A percentile compares a stretch with the other conserved stretches of the same genome.
Evolutionary conservation across 2,888 invertebrate species (phyloP).

Genomic region (Papilio demoleus): DNA sequence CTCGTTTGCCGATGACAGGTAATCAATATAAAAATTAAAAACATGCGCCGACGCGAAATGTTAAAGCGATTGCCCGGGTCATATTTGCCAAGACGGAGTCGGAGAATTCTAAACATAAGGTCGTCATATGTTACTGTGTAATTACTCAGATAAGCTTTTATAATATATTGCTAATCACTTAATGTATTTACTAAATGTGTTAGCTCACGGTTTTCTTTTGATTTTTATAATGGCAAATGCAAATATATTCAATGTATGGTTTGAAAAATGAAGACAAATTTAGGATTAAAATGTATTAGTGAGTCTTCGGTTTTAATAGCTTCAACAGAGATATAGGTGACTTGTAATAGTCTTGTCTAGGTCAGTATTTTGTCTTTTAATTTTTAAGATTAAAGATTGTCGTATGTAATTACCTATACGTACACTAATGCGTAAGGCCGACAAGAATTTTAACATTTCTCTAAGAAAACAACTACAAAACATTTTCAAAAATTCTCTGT

Average conservation of each 20-base stretch:
- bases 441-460: background rate
- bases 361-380: background rate
- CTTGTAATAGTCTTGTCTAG: background rate
- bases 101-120: conserved; percentile 36
- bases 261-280: conserved; percentile 10
- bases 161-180: conserved; percentile 33
- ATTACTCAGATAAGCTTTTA: conserved; percentile 39
- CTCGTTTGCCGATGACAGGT: conserved; percentile 37
- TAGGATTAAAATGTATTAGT: conserved; percentile 8
- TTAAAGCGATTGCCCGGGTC: conserved; percentile 37
- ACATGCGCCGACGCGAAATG: conserved; percentile 36
- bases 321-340: background rate
- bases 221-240: conserved; percentile 15
- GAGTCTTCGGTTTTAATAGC: background rate
- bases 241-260: conserved; percentile 17
- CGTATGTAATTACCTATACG: background rate
- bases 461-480: too few species aligned
- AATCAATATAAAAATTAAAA: conserved; percentile 37
- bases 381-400: background rate
- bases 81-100: conserved; percentile 37
- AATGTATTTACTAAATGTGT: conserved; percentile 17
- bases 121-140: conserved; percentile 37
- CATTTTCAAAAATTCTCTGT: too few species aligned
- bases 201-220: conserved; percentile 29
- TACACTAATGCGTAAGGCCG: background rate